Conservation (phyloP, 2,113 vertebrate genomes). For the Carassius auratus region DNA sequence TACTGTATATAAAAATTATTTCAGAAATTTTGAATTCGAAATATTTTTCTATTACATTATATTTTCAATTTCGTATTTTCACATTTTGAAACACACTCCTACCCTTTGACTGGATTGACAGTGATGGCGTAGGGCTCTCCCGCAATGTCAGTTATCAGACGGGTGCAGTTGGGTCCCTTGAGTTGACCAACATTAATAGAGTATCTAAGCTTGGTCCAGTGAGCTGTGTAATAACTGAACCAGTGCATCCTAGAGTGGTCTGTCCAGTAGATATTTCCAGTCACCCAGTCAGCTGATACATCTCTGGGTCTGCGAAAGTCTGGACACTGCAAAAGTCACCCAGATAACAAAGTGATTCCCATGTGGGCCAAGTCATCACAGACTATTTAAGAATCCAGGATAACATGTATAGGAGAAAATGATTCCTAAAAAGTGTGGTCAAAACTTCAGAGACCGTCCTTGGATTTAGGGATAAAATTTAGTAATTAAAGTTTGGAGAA, state of each 20-base stretch:
- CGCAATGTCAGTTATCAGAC: slow-evolving; percentile 92
- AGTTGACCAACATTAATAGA: slow-evolving; percentile 96
- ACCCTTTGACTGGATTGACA: slow-evolving; percentile 92
- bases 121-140: slow-evolving; percentile 96
- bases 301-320: slow-evolving; percentile 94
- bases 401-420: background rate
- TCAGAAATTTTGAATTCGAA: background rate
- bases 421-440: background rate
- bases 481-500: background rate
- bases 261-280: slow-evolving; percentile 97
- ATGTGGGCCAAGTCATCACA: slow-evolving; percentile 6
- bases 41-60: background rate
- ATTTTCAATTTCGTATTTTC: background rate
- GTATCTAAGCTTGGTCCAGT: slow-evolving; percentile 96
- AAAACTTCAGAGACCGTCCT: background rate
- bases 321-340: slow-evolving; percentile 82
- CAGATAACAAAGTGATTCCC: slow-evolving; percentile 26
- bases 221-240: slow-evolving; percentile 99
- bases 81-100: slow-evolving; percentile 54
- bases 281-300: slow-evolving; percentile 95
- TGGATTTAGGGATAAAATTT: background rate
- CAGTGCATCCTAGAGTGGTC: slow-evolving; percentile 98
- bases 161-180: slow-evolving; percentile 92
- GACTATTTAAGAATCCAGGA: background rate
- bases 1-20: no score